A percentile compares a stretch with the other conserved stretches of the same genome.
These are phyloP conservation scores for Papilio xuthus DNA, from an alignment of 1,140 invertebrate species.

Conservation along the genomic window DNA sequence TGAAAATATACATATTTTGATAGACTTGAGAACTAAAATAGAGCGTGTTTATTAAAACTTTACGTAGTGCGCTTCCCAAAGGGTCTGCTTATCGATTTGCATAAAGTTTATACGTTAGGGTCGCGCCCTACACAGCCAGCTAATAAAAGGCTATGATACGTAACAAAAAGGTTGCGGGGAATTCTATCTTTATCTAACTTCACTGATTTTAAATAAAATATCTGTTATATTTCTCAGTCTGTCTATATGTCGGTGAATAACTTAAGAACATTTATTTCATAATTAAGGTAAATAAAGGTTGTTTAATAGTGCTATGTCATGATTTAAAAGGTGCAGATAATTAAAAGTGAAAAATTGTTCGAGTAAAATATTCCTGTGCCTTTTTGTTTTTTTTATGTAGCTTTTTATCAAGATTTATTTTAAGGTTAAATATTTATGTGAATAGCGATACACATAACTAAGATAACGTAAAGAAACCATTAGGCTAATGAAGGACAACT, in stretches of 20 bases:
- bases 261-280: no score
- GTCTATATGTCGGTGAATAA: no score
- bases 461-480: neutral
- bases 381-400: neutral
- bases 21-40: neutral
- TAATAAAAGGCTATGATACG: neutral
- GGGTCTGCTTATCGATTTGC: neutral
- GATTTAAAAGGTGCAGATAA: neutral
- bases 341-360: neutral
- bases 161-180: neutral
- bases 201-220: neutral
- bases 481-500: slow-evolving; percentile 7
- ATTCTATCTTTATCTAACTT: neutral
- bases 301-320: no score
- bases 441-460: neutral
- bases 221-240: neutral
- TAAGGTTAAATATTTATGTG: neutral
- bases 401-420: neutral
- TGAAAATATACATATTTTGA: neutral
- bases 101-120: slow-evolving; percentile 3
- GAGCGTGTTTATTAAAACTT: neutral
- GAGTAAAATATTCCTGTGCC: neutral
- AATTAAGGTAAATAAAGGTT: no score
- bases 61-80: neutral
- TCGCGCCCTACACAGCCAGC: slow-evolving; percentile 1